Evolutionary conservation across 2,888 invertebrate genomes (phyloP).

Genomic region (Macaria liturata): DNA sequence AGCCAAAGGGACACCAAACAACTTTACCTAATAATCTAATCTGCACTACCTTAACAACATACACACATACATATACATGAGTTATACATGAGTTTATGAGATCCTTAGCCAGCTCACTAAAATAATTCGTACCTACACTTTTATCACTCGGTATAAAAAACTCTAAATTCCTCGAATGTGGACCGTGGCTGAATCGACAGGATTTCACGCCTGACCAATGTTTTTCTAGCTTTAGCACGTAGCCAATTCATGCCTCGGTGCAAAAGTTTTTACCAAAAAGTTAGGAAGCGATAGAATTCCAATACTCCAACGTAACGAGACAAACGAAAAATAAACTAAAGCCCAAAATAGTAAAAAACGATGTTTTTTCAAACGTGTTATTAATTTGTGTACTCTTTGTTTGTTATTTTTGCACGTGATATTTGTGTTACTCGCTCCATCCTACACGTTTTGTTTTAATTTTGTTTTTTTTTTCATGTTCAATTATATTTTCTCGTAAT

Average conservation of each 20-base stretch:
- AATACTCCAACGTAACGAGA: not conserved
- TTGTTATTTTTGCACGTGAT: no score
- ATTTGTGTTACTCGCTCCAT: no score
- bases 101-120: conserved; percentile 1
- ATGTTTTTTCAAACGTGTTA: not conserved
- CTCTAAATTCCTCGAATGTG: conserved; percentile 12
- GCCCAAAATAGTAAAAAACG: not conserved
- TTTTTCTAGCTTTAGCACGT: conserved; percentile 14
- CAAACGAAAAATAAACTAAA: not conserved
- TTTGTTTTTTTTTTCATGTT: no score
- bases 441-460: no score
- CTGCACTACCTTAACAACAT: no score
- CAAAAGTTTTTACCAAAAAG: not conserved
- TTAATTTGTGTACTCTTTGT: no score
- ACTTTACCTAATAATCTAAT: no score
- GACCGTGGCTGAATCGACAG: conserved; percentile 13
- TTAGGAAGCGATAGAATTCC: no score
- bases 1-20: no score
- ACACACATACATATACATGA: no score
- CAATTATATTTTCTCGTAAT: no score
- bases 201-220: conserved; percentile 15
- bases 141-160: conserved; percentile 17
- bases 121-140: conserved; percentile 24
- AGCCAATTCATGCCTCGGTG: not conserved
- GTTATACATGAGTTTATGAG: no score